Base-by-base conservation (phyloP, 2,888 invertebrate genomes). In the Peribatodes rhomboidaria region DNA sequence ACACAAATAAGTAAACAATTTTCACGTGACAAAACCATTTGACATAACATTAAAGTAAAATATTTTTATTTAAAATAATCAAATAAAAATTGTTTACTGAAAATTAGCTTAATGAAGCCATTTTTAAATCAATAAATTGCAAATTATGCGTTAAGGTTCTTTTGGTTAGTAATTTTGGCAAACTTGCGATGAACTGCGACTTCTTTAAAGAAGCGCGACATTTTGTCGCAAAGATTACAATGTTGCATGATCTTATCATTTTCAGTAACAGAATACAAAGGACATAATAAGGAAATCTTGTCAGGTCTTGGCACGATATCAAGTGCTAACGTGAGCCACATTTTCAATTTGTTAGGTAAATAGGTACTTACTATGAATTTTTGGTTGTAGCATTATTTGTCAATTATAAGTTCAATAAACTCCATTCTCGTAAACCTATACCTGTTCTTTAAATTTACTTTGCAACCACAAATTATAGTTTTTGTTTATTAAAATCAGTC, bases 41-140 rank as follows among this genome's bases (percentile, higher is more conserved):
- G 42, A 61, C 14, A 54, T 47, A 50, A 52, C n/a, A 35, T 16
- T 49, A 63, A 39, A 52, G 20, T 14, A 49, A 37, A 57, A 55
- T 14, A 22, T 50, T 39, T 27, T 44, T 27, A 44, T 52, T 53
- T 53, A 35, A 60, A 54, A 50, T 61, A 59, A 65, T 61, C 39
- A 46, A 69, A 67, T 67, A 67, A 73, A 72, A 68, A 65, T 66
- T 62, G 67, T 72, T 73, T 69, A 70, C 73, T 58, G 69, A 74
- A 76, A 76, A 56, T 55, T 31, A 33, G 55, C 55, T 56, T 44
- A 39, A 56, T 52, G 79, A 90, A 91, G 89, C 90, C 79, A 80
- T 86, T 73, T 84, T 84, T 77, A 90, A 92, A 91, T 88, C 69
- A 90, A 89, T 84, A 84, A 18, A 86, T 88, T 87, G 90, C 90